Evolutionary conservation across 2,888 invertebrate genomes (phyloP).

Genomic region (Andrena camellia): DNA sequence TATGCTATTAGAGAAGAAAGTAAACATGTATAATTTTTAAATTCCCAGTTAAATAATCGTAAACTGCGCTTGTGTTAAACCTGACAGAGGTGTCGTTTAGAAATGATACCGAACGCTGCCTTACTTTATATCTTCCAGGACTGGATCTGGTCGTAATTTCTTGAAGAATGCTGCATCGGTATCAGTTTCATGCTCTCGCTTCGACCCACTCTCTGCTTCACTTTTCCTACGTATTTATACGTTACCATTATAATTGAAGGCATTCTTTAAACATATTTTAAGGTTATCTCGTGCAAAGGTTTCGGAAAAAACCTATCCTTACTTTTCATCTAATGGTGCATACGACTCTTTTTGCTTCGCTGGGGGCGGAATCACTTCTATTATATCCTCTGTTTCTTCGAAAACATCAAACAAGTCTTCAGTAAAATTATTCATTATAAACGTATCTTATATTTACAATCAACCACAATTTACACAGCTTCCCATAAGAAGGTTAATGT

Average conservation of each 20-base stretch:
- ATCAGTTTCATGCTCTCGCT: slow-evolving; percentile 70
- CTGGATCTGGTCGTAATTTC: slow-evolving; percentile 75
- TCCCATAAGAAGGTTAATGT: neutral
- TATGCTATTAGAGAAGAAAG: slow-evolving; percentile 86
- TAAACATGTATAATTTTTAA: neutral
- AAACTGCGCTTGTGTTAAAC: neutral
- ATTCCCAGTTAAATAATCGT: neutral
- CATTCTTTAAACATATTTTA: neutral
- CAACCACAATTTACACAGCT: neutral
- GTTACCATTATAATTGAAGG: slow-evolving; percentile 12
- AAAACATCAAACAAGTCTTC: slow-evolving; percentile 84
- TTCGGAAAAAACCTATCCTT: slow-evolving; percentile 30
- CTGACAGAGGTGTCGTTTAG: neutral
- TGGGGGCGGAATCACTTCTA: slow-evolving; percentile 66
- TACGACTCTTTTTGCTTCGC: slow-evolving; percentile 46
- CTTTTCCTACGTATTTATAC: slow-evolving; percentile 44
- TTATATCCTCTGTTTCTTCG: slow-evolving; percentile 80
- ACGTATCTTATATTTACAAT: neutral
- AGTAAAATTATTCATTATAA: slow-evolving; percentile 81
- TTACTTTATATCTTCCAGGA: slow-evolving; percentile 82
- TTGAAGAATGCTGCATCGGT: slow-evolving; percentile 65
- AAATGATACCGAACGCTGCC: slow-evolving; percentile 10
- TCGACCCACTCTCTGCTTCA: slow-evolving; percentile 53
- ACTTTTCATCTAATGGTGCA: slow-evolving; percentile 49
- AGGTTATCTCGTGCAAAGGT: slow-evolving; percentile 42